phyloP scores from a whole-genome alignment of 2,113 vertebrate species.

The Spea multiplicata region DNA sequence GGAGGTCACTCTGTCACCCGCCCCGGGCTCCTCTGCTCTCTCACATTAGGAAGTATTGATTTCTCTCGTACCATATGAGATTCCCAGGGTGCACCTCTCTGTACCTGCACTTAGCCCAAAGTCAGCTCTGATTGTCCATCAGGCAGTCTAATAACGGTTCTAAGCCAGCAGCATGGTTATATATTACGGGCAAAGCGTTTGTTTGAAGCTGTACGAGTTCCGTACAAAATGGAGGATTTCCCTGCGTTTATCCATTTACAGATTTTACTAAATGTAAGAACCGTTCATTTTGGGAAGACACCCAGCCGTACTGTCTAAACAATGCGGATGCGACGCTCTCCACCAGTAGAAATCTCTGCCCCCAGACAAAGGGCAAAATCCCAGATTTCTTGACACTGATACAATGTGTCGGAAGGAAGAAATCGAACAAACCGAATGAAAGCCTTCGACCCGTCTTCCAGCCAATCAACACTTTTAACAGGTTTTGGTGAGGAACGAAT shows the following conservation, averaged over 20 bases:
- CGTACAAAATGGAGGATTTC: too few relatives aligned
- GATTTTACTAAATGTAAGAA: too few relatives aligned
- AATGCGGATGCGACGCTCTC: neutral
- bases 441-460: neutral
- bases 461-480: neutral
- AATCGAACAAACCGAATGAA: neutral
- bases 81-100: neutral
- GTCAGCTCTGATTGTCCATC: neutral
- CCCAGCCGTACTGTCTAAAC: neutral
- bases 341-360: neutral
- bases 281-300: too few relatives aligned
- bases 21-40: neutral
- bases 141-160: neutral
- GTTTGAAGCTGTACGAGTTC: too few relatives aligned
- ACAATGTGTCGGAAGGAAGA: neutral
- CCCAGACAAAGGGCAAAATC: neutral
- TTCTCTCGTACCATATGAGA: neutral
- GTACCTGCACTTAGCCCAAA: slow-evolving; percentile 10
- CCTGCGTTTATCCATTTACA: too few relatives aligned
- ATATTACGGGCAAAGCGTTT: too few relatives aligned
- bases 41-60: slow-evolving; percentile 1
- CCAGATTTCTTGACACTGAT: neutral
- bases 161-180: too few relatives aligned
- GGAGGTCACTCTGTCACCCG: too few relatives aligned
- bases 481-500: slow-evolving; percentile 14